Evolutionary conservation across 2,888 invertebrate species (phyloP), one percentile per base, ranked within the genome.

Genomic region (Choreutis nemorana): DNA sequence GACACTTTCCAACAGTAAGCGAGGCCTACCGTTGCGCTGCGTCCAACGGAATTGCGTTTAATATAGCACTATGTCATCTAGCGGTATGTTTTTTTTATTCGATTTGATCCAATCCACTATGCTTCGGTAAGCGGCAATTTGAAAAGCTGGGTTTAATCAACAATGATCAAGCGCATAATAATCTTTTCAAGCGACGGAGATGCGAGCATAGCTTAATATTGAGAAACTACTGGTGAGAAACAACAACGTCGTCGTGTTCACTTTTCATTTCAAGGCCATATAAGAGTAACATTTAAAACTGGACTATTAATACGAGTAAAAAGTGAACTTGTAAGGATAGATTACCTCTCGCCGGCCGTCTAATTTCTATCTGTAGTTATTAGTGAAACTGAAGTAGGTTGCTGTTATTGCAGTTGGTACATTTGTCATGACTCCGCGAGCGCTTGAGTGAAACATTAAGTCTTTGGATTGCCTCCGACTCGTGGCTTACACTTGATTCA

Each of bases 61-160:
- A 70, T 72, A 70, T 65, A 71, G 57, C 73, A 73, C 70, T 73
- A 64, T 75, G 75, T 68, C 75, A 68, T 50, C 44, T 77, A 75
- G 75, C 77, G 75, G 75, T 72, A 56, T 62, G 33, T 39, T 41
- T 62, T 73, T 73, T 73, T 68, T 64, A 52, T 49, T 51, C 48
- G 45, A 47, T 53, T 46, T 48, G 44, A 48, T 48, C 55, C 56
- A 50, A 59, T 54, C 51, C 48, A 54, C 48, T 55, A 55, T 49
- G 46, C 42, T 45, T 39, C 38, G 42, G 35, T 48, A 47, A 50
- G 42, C 47, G 40, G 43, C 55, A 50, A 63, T 60, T 63, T 58
- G 61, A 61, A 51, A 55, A 54, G 55, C 55, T 42, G 41, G 31
- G 38, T 38, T 45, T 50, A 50, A 50, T 44, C 46, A n/a, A n/a